Evolutionary conservation across 2,888 invertebrate species (phyloP).

Genomic region (Xestoiulus laeticollis): DNA sequence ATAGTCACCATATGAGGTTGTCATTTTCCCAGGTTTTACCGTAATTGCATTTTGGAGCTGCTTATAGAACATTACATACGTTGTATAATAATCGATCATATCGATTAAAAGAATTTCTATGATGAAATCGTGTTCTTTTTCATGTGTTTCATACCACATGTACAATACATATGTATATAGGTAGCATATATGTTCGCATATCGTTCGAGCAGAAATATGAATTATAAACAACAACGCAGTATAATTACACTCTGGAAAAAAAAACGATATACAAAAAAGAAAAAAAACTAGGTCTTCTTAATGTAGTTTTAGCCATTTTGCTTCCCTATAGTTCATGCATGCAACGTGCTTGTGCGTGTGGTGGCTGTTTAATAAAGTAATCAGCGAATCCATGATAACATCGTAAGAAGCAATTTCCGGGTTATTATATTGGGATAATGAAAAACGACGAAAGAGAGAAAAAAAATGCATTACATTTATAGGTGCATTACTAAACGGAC

Average conservation of each 20-base stretch:
- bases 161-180: too few species aligned
- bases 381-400: slow-evolving; percentile 29
- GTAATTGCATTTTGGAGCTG: too few species aligned
- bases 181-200: too few species aligned
- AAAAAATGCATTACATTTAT: background rate
- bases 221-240: background rate
- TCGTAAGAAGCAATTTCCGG: slow-evolving; percentile 34
- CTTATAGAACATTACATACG: too few species aligned
- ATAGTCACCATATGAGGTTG: too few species aligned
- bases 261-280: background rate
- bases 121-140: too few species aligned
- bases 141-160: too few species aligned
- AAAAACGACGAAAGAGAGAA: slow-evolving; percentile 21
- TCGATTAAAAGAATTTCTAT: too few species aligned
- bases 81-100: too few species aligned
- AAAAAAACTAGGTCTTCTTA: slow-evolving; percentile 13
- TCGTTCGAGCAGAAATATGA: background rate
- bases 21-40: too few species aligned
- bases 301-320: background rate
- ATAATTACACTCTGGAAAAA: background rate
- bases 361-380: slow-evolving; percentile 27
- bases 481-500: background rate
- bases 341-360: background rate
- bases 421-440: slow-evolving; percentile 34
- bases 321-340: background rate